Evolutionary conservation across 2,888 invertebrate species (phyloP).

Genomic region (Tortricodes alternella): DNA sequence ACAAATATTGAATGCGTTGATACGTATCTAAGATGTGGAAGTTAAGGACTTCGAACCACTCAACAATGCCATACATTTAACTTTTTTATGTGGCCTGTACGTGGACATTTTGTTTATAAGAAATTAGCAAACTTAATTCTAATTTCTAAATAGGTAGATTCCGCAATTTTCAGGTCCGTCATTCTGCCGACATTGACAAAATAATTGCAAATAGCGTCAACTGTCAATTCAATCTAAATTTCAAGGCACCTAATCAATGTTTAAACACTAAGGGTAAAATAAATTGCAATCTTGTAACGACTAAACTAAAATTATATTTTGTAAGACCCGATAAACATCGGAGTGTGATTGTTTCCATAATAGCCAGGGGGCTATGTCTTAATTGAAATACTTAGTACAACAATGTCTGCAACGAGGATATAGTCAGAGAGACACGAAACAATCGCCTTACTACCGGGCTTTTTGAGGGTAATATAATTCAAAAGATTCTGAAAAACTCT

Average conservation of each 20-base stretch:
- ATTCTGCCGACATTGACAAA: conserved; percentile 5
- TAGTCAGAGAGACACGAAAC: not conserved
- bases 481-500: too few relatives aligned
- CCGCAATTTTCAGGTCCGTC: too few relatives aligned
- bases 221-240: conserved; percentile 7
- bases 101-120: too few relatives aligned
- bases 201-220: conserved; percentile 13
- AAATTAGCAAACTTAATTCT: too few relatives aligned
- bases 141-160: too few relatives aligned
- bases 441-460: too few relatives aligned
- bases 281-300: conserved; percentile 6
- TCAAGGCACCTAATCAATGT: conserved; percentile 23
- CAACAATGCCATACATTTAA: too few relatives aligned
- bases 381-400: conserved; percentile 14
- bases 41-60: too few relatives aligned
- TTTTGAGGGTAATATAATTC: too few relatives aligned
- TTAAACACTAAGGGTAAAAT: conserved; percentile 9
- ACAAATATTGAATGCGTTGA: conserved; percentile 9
- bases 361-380: conserved; percentile 41
- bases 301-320: conserved; percentile 35
- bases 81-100: too few relatives aligned
- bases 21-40: not conserved
- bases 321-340: conserved; percentile 51
- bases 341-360: conserved; percentile 46
- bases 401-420: not conserved